Evolutionary conservation across 2,888 invertebrate species (phyloP), one percentile per base, ranked within the genome.

Genomic region (Pycnomerus fuliginosus): DNA sequence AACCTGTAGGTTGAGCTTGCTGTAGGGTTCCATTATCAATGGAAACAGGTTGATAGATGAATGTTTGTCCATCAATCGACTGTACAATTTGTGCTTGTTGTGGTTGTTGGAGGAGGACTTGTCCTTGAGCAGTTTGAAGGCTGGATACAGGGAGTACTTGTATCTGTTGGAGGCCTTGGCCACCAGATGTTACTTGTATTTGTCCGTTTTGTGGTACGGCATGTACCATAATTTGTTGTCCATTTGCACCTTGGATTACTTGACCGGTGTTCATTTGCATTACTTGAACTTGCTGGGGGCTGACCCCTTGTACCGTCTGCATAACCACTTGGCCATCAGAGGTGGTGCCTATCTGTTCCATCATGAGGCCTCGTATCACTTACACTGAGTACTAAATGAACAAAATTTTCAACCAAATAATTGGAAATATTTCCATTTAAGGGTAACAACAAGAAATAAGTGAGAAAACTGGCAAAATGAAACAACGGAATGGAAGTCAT

Each of bases 21-120:
- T 77, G 79, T 34, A 77, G 72, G 48, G 73, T 72, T 22, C 67
- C 53, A 45, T 76, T 75, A 48, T 82, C 80, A 11, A 83, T 66
- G 28, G 80, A 73, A 17, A 83, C 78, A 0, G 91, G 90, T 67
- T 95, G 94, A 69, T 92, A 92, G 39, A 93, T 82, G 58, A 90
- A 88, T 0, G 94, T 92, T 72, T 95, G 95, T 1, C 96, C 96
- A 71, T 94, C 94, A 0, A 91, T 81, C 0, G 93, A 87, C 69
- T 94, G 95, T 20, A 95, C 84, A 25, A 95, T 76, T 70, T 94
- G 94, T 23, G 90, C 82, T 44, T 80, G 82, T 55, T 80, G 80
- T 3, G 81, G 79, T 37, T 81, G 79, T 22, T 82, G 82, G 28
- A 82, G 75, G 16, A 82, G 73, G 33, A 82, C 77, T 62, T 81